Base-by-base conservation (phyloP, 2,113 vertebrate species). In the Corvus moneduloides region DNA sequence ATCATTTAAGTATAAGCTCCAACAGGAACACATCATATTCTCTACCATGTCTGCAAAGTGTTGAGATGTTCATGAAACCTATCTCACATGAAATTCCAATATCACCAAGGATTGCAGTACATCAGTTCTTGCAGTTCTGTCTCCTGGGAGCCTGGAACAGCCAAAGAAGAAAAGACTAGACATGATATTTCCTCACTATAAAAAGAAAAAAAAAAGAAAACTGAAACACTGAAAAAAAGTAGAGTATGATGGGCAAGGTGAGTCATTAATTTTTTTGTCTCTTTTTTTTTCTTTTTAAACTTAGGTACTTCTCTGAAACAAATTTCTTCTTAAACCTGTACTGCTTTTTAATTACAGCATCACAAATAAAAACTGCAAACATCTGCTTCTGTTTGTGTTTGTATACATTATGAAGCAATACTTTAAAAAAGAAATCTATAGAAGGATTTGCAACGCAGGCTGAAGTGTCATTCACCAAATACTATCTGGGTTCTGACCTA, bases 331-430 rank as follows among this genome's bases (percentile, higher is more conserved):
- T 80, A 78, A 81, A 92, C 59, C 22, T 92, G 8, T 73, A 30
- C 28, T 89, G 27, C 7, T 74, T 94, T 92, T 89, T 77, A 90
- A 89, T 83, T 93, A 85, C 39, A 66, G 9, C 27, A 80, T 41
- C 55, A 92, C 35, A 96, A 93, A 94, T 67, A 87, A 79, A 83
- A 88, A 75, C 55, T 41, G 13, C 51, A 94, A 96, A 91, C 87
- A 64, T 87, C 92, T 97, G 73, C 89, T 85, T 87, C 72, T 91
- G 21, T 84, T 93, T 94, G 33, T 79, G 39, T 85, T 91, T 85
- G 67, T 72, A 80, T 72, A 89, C 16, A 43, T 76, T 71, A 63
- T 54, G 37, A 96, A 92, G 33, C 14, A 79, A 83, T 89, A 59
- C 22, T 89, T 80, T 55, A 11, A 81, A 73, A 90, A 87, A 95